A percentile compares a stretch with the other conserved stretches of the same genome.
Evolutionary conservation across 2,113 vertebrate genomes (phyloP).

Genomic region (Tychaedon coryphoeus): DNA sequence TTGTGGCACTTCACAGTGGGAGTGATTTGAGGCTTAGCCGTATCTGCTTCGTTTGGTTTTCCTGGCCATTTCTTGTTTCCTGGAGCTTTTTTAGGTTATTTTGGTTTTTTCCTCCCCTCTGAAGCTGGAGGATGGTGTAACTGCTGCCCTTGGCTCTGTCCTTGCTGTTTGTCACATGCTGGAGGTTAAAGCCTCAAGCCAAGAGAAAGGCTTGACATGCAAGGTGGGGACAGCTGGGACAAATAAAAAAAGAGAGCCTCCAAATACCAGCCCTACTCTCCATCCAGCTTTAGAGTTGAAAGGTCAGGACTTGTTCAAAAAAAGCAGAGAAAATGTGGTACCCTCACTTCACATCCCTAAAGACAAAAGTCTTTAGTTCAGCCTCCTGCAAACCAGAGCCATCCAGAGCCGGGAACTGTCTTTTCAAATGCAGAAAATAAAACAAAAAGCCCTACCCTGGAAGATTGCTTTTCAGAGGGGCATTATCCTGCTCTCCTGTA

Average conservation of each 20-base stretch:
- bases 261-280: slow-evolving; percentile 44
- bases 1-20: background rate
- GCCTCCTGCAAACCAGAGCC: background rate
- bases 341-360: background rate
- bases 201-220: slow-evolving; percentile 68
- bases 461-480: background rate
- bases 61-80: slow-evolving; percentile 46
- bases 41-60: slow-evolving; percentile 10
- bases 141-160: slow-evolving; percentile 61
- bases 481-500: background rate
- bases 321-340: background rate
- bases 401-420: background rate
- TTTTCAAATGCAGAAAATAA: background rate
- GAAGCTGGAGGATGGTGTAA: slow-evolving; percentile 53
- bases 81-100: background rate
- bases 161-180: slow-evolving; percentile 69
- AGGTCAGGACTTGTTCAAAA: slow-evolving; percentile 1
- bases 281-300: slow-evolving; percentile 12
- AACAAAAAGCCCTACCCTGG: background rate
- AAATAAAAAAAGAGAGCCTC: slow-evolving; percentile 66
- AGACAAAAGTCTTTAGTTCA: background rate
- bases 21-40: background rate
- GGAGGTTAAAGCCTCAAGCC: slow-evolving; percentile 77
- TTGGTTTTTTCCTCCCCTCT: background rate
- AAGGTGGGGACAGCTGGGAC: slow-evolving; percentile 80